A percentile compares a stretch with the other conserved stretches of the same genome.
Evolutionary conservation across 1,140 invertebrate species (phyloP).

Genomic region (Platorchestia sp.): DNA sequence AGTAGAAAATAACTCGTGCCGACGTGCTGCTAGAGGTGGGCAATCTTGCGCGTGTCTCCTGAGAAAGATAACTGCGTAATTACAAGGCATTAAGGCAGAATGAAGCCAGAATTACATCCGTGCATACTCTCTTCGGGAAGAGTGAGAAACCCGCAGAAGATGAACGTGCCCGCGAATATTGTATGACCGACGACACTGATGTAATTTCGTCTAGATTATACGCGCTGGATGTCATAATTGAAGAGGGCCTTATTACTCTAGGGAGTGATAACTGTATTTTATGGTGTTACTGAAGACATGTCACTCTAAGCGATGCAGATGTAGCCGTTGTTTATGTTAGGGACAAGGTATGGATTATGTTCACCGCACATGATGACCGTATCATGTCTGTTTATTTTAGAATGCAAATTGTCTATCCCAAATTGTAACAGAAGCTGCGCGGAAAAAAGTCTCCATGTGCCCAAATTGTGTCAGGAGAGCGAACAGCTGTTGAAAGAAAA

Average conservation of each 20-base stretch:
- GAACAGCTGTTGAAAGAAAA: background rate
- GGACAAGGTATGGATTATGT: background rate
- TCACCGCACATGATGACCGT: background rate
- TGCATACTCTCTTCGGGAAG: background rate
- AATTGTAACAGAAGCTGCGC: background rate
- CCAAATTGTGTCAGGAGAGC: too few species aligned
- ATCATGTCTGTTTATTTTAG: background rate
- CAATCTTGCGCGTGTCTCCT: background rate
- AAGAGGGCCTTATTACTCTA: background rate
- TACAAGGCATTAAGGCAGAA: background rate
- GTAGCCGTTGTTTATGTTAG: background rate
- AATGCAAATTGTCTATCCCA: background rate
- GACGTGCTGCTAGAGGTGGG: background rate
- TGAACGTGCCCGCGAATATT: background rate
- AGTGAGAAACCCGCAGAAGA: background rate
- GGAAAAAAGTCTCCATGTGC: background rate
- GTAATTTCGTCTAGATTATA: background rate
- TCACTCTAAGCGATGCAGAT: too few species aligned
- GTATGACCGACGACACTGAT: background rate
- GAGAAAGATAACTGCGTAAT: slow-evolving; percentile 8
- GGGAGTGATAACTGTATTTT: background rate
- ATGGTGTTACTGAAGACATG: too few species aligned
- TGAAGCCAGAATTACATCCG: background rate
- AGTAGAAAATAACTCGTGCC: background rate
- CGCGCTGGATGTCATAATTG: background rate